A percentile compares a stretch with the other conserved stretches of the same genome.
phyloP scores from a whole-genome alignment of 2,113 vertebrate species.

The Arenaria interpres region DNA sequence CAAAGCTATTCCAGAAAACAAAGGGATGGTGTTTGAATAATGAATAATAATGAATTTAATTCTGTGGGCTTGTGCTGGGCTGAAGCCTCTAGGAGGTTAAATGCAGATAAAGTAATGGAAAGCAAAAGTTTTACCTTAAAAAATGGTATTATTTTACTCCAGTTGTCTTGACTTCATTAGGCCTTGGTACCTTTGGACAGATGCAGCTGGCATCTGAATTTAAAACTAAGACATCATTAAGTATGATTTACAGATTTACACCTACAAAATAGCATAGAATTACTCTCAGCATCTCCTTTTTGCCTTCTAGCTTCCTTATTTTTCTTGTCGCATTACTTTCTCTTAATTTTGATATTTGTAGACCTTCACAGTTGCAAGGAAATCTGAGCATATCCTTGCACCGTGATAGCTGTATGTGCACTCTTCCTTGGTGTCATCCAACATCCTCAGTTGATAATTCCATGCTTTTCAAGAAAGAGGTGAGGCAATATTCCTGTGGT shows the following conservation, averaged over 20 bases:
- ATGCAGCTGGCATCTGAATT: background rate
- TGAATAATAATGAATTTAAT: conserved; percentile 83
- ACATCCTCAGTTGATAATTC: background rate
- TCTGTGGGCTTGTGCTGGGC: conserved; percentile 63
- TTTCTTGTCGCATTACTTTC: background rate
- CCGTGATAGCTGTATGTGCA: fast-evolving
- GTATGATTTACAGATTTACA: background rate
- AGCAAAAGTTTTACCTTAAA: conserved; percentile 60
- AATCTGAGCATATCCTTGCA: background rate
- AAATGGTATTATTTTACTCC: background rate
- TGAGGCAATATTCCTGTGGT: background rate
- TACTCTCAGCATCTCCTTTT: background rate
- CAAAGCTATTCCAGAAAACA: conserved; percentile 83
- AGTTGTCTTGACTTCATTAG: background rate
- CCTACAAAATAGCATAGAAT: background rate
- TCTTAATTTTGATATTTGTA: background rate
- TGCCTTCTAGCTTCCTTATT: background rate
- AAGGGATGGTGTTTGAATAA: conserved; percentile 77
- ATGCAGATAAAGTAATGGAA: conserved; percentile 64
- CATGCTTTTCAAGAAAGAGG: background rate
- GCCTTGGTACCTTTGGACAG: background rate
- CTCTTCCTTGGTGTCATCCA: background rate
- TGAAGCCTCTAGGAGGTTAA: conserved; percentile 61
- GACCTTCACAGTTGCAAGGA: background rate
- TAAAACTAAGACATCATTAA: background rate